Base-by-base conservation (phyloP, 1,140 invertebrate genomes). In the Temnothorax curvispinosus region DNA sequence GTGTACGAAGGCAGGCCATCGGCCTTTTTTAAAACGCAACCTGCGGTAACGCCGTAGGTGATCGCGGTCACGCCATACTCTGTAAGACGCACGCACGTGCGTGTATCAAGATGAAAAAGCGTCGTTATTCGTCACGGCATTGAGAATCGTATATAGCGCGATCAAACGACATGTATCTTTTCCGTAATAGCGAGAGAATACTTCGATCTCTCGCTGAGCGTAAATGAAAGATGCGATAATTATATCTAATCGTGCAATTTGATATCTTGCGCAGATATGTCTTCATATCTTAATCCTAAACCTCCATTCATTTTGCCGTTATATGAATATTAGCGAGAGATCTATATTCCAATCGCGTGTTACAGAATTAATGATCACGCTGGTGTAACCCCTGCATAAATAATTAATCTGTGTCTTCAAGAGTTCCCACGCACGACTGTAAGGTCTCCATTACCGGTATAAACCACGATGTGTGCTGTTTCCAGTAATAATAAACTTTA, bases 11-110 rank as follows among this genome's bases (percentile, higher is more conserved):
- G 32, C 54, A 27, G 56, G 47, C 74, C 41, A 56, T 56, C 72
- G 58, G 13, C 7, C 7, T 71, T 90, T 81, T 88, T 88, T 65
- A 90, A 86, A 84, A 54, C 78, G 84, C 78, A 76, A 90, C 75
- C 82, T 85, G 89, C 69, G 86, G 89, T 60, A 38, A 85, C 65
- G 78, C 21, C 69, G 60, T 65, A 85, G 67, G 77, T 69, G 87
- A 90, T 85, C 89, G 82, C 89, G 74, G 85, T 60, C 58, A 15
- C 58, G 71, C 76, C 6, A 38, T 41, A 27, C 18, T 47, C 38
- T 9, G 41, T 27, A 54, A 15, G 18, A 54, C 27, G 52, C 82
- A 86, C 62, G 82, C 81, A 64, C 69, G 60, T 89, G 77, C 62
- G 52, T 77, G 56, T 54, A 62, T 44, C 18, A 76, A 86, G 72